Base-by-base conservation (phyloP, 2,797 vertebrate genomes). In the Lepilemur septentrionalis region DNA sequence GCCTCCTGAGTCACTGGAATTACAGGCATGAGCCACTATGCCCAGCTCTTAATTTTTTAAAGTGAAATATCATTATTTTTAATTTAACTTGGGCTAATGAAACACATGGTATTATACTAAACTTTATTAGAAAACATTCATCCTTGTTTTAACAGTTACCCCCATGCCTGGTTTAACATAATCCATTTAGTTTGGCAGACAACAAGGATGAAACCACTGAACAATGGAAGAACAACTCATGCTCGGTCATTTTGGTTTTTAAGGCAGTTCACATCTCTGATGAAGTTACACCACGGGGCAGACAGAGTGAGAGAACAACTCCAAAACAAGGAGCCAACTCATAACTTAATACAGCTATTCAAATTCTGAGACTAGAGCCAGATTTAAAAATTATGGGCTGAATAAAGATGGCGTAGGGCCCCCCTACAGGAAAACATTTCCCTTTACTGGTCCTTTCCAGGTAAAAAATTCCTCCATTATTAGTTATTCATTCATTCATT, bases 31-130 rank as follows among this genome's bases (percentile, higher is more conserved):
- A 65, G 63, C 32, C 32, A 65, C 32, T 65, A 18, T n/a, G 63
- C 63, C 63, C 8, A 18, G 32, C 32, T 88, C 84, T 70, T 94
- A 55, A 61, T 75, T 91, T 88, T 88, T 30, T 61, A 52, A 90
- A 95, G 57, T 57, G 46, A 93, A 91, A 89, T 61, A 59, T 52
- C 30, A 89, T 92, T 80, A 92, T 63, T 83, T 46, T 63, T 72
- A 46, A 50, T 73, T 89, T 91, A 88, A 93, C 87, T 55, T 93
- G 63, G n/a, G 48, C 23, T 95, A 93, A 84, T 94, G 55, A 95
- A 93, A 87, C 43, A 94, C 20, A 81, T 30, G 15, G 61, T 41
- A 89, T 90, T 81, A 84, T 89, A 85, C 55, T 43, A 89, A 83
- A 90, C 41, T 84, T 76, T 84, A 90, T 88, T 84, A 88, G 30